Evolutionary conservation across 2,888 invertebrate species (phyloP), one percentile per base, ranked within the genome.

Genomic region (Ellobium chinense): DNA sequence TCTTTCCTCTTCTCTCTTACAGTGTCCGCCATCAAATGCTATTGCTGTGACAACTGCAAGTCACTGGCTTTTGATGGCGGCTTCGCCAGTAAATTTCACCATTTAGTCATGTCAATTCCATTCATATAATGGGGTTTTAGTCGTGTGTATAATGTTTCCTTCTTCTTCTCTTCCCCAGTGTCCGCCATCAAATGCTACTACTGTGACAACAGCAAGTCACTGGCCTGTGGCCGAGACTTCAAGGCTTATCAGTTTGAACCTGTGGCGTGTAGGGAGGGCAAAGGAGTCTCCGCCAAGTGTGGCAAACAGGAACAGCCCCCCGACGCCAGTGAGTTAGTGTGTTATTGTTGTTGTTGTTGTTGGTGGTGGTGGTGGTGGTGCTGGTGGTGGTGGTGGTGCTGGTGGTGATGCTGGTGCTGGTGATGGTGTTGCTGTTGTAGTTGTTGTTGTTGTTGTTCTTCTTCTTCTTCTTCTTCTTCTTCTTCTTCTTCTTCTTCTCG

Each of bases 291-390:
- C 12, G 36, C 29, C 56, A 83, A 80, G 36, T 85, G 85, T 65
- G 85, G 83, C 31, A 83, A 83, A 29, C 85, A 85, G 80, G 69
- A 72, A 21, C 83, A 85, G 56, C 74, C 66, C 1, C 85, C 85
- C 2, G 73, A 24, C 27, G 74, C 34, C 36, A 66, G 81, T 81
- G 21, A 72, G 78, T 62, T 34, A 1, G 2, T 24, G 29, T 0
- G 12, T 63, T 12, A n/a, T 14, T 24, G 29, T 14, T 29, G 24
- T 4, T 63, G 21, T 2, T 63, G 27, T n/a, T n/a, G n/a, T n/a
- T n/a, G n/a, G n/a, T n/a, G n/a, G n/a, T n/a, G n/a, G n/a, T n/a
- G n/a, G n/a, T n/a, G n/a, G n/a, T n/a, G n/a, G 9, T 27, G 29
- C 31, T 65, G 65, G 24, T 24, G 29, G 27, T 65, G 31, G 24